These are phyloP conservation scores for Toxonevra muliebris DNA, from an alignment of 2,888 invertebrate species.

Conservation along the genomic window DNA sequence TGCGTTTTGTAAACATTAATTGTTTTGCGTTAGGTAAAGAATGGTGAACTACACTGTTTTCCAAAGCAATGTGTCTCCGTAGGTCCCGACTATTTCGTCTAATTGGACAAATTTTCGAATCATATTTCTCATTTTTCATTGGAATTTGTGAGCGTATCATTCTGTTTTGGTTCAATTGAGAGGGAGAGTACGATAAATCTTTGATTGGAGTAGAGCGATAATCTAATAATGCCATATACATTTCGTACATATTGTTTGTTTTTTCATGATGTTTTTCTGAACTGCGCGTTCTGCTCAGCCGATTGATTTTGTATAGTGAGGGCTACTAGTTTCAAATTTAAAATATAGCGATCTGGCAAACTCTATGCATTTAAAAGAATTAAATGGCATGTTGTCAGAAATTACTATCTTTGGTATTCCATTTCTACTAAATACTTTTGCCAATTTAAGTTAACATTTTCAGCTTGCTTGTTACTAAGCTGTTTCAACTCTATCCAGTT, in stretches of 20 bases:
- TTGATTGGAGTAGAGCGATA: no score
- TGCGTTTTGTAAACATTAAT: no score
- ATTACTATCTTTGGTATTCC: neutral
- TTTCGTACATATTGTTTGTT: no score
- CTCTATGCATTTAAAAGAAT: constrained; percentile 5
- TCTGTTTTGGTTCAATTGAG: no score
- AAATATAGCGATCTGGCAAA: constrained; percentile 9
- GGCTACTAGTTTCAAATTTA: constrained; percentile 14
- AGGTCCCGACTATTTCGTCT: no score
- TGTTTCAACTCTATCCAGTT: constrained; percentile 9
- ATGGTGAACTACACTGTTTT: no score
- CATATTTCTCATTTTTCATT: no score
- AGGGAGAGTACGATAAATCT: no score
- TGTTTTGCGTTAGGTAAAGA: no score
- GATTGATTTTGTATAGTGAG: constrained; percentile 9
- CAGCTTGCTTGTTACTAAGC: constrained; percentile 5
- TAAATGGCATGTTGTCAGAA: constrained; percentile 8
- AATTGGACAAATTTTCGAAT: no score
- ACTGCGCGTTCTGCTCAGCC: constrained; percentile 5
- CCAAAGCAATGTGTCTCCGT: no score
- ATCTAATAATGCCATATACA: neutral
- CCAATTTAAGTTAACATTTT: constrained; percentile 3
- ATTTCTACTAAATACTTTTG: constrained; percentile 10
- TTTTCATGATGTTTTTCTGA: constrained; percentile 13
- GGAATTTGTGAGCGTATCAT: no score